Evolutionary conservation across 2,888 invertebrate genomes (phyloP), one percentile per base, ranked within the genome.

Genomic region (Pterobdella sp.): DNA sequence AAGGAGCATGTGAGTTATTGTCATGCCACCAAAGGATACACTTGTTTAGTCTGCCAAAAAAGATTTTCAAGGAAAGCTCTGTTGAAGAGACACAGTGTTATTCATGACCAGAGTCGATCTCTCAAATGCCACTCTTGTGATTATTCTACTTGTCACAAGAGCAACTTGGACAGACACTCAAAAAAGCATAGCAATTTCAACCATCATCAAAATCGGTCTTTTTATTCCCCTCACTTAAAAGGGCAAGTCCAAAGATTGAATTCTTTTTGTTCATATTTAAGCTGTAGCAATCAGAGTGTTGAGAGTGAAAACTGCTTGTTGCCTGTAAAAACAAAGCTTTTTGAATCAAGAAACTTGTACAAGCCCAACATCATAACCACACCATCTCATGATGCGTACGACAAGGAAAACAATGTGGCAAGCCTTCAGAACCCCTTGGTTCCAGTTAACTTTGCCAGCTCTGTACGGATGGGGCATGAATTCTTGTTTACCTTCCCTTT

Each of bases 141-240:
- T 63, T 74, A 74, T 64, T 49, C 74, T 0, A 74, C 74, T 2
- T 72, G 74, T 31, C 74, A 74, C 68, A 72, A 72, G 56, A 74
- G 74, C 63, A 74, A 74, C 72, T 63, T 74, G n/a, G 74, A 74
- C n/a, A 34, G 74, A 34, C 74, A 74, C 31, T 10, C 68, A 7
- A 72, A 70, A 1, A 73, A 72, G 14, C 74, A 74, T 63, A 42
- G 37, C 36, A 36, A 72, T n/a, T 35, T 2, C 66, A 65, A 14
- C 31, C 4, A 7, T 3, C 3, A 22, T 26, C n/a, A 18, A 3
- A 56, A 56, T 26, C 26, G 3, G 4, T 3, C 26, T 26, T 4
- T 26, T n/a, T 4, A 56, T 26, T 56, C n/a, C 26, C n/a, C 60
- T 22, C 26, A 56, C 60, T 22, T 56, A 22, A 56, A 56, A 4